Conservation (phyloP, 2,888 invertebrate genomes). For the Mantis religiosa region DNA sequence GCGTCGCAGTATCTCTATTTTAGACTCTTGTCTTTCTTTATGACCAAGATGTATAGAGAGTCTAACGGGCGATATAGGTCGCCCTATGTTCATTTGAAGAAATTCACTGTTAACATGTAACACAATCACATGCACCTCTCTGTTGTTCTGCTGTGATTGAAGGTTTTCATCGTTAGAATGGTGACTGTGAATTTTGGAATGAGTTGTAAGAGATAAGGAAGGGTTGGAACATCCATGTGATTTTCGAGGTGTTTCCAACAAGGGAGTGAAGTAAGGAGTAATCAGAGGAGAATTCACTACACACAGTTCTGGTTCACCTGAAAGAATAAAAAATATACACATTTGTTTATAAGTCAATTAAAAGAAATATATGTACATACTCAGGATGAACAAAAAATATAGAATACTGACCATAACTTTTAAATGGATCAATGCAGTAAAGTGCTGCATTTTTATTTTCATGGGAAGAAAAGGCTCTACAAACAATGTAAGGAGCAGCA, state of each 20-base stretch:
- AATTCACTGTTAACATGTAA: neutral
- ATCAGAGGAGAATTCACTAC: conserved; percentile 30
- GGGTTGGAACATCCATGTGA: conserved; percentile 27
- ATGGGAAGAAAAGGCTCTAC: too few relatives aligned
- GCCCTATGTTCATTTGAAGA: neutral
- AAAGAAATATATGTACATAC: neutral
- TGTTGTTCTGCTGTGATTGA: neutral
- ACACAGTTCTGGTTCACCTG: conserved; percentile 29
- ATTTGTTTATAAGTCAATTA: neutral
- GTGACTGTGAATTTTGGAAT: neutral
- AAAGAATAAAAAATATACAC: neutral
- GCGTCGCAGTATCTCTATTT: conserved; percentile 11
- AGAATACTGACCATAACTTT: too few relatives aligned
- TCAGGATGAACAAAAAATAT: too few relatives aligned
- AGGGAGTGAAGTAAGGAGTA: conserved; percentile 32
- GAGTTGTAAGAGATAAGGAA: neutral
- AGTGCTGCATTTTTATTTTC: too few relatives aligned
- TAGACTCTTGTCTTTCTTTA: neutral
- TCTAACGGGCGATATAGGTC: neutral
- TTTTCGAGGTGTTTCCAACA: conserved; percentile 29
- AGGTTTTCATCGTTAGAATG: neutral
- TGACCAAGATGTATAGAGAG: neutral
- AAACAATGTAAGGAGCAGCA: too few relatives aligned
- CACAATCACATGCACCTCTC: conserved; percentile 12
- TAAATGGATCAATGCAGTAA: too few relatives aligned